Percentiles rank a stretch among this genome's conserved stretches.
phyloP scores from a whole-genome alignment of 2,113 vertebrate genomes.

The Columba livia region DNA sequence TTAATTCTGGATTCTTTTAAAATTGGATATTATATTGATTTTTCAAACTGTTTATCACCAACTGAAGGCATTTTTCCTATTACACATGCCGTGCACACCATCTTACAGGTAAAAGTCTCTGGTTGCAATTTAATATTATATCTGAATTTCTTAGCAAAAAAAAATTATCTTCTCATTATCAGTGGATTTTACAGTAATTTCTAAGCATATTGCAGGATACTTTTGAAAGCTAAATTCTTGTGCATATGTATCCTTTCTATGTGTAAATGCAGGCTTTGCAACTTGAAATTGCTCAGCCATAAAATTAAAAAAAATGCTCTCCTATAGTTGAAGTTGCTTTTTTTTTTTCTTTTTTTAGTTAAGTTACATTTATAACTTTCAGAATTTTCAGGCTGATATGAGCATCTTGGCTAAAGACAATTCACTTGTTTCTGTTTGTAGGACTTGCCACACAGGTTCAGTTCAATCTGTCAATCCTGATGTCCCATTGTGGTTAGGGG shows the following conservation, averaged over 20 bases:
- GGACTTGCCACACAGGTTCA: neutral
- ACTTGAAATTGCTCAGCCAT: neutral
- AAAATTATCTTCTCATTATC: neutral
- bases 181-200: neutral
- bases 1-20: conserved; percentile 92
- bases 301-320: neutral
- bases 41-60: conserved; percentile 85
- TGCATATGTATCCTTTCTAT: neutral
- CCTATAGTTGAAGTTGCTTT: neutral
- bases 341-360: neutral
- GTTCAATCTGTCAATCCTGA: neutral
- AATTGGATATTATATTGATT: conserved; percentile 92
- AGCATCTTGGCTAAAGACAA: neutral
- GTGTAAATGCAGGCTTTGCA: neutral
- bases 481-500: neutral
- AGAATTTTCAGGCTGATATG: neutral
- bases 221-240: neutral
- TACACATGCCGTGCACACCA: conserved; percentile 87
- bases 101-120: conserved; percentile 85
- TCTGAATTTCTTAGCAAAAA: neutral
- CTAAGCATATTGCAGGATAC: neutral
- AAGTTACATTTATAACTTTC: neutral
- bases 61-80: conserved; percentile 89
- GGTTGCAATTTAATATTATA: neutral
- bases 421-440: neutral